phyloP scores from a whole-genome alignment of 1,140 invertebrate species.

The Drosophila ogumai region DNA sequence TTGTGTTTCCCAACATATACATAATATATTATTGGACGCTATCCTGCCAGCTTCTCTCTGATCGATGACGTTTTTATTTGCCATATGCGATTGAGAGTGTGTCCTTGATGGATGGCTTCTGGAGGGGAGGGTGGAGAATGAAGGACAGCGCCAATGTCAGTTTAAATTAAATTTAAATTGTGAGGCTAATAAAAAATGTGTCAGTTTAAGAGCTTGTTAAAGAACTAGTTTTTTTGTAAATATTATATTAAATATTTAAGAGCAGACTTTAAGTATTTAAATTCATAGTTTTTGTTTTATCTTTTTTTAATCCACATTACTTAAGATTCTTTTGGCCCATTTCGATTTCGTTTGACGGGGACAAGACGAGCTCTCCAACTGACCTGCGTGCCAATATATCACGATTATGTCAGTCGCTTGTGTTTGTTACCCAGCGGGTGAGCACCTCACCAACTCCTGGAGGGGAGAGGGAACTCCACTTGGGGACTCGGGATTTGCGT shows the following conservation, averaged over 20 bases:
- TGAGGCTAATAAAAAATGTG: slow-evolving; percentile 22
- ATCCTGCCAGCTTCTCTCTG: slow-evolving; percentile 64
- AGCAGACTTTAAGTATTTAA: too few species aligned
- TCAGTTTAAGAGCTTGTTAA: background rate
- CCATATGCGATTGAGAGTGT: slow-evolving; percentile 40
- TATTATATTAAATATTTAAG: background rate
- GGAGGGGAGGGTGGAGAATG: slow-evolving; percentile 1
- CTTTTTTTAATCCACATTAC: fast-evolving
- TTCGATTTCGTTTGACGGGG: slow-evolving; percentile 35
- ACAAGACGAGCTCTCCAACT: slow-evolving; percentile 43
- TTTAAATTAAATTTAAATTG: slow-evolving; percentile 63
- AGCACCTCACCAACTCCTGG: slow-evolving; percentile 15
- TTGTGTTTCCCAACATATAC: slow-evolving; percentile 33
- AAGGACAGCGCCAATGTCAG: background rate
- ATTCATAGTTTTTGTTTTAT: background rate
- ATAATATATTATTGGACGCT: slow-evolving; percentile 61
- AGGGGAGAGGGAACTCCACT: slow-evolving; percentile 5
- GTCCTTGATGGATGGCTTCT: slow-evolving; percentile 55
- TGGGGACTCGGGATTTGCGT: slow-evolving; percentile 52
- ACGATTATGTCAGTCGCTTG: slow-evolving; percentile 80
- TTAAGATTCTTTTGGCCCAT: background rate
- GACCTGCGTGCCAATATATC: slow-evolving; percentile 75
- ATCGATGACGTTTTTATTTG: slow-evolving; percentile 84
- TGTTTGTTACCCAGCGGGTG: slow-evolving; percentile 70
- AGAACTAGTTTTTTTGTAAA: background rate